Evolutionary conservation across 1,140 invertebrate species (phyloP).

Genomic region (Diabrotica virgifera): DNA sequence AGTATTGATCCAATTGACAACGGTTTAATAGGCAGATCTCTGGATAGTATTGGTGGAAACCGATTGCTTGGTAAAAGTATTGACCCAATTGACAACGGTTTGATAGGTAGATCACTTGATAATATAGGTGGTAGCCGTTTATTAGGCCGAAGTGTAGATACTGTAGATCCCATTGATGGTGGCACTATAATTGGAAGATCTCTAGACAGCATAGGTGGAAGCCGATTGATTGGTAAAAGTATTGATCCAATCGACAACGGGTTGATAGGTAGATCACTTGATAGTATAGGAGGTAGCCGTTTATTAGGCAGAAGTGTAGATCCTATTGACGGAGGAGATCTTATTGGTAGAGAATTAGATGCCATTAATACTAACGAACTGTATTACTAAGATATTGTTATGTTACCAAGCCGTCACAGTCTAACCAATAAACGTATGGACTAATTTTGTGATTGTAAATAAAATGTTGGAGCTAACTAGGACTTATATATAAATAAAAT

Average conservation of each 20-base stretch:
- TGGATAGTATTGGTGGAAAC: conserved; percentile 23
- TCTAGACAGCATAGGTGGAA: conserved; percentile 27
- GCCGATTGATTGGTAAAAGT: conserved; percentile 14
- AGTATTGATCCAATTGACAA: conserved; percentile 5
- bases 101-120: conserved; percentile 24
- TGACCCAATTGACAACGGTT: conserved; percentile 29
- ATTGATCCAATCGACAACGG: conserved; percentile 6
- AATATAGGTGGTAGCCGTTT: conserved; percentile 18
- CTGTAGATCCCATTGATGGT: conserved; percentile 27
- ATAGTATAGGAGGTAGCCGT: conserved; percentile 25
- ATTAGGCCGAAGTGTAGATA: conserved; percentile 19
- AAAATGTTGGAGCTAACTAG: too few species aligned
- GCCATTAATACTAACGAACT: conserved; percentile 20
- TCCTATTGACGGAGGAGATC: conserved; percentile 21
- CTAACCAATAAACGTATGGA: too few species aligned
- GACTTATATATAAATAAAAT: not conserved
- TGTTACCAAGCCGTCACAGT: too few species aligned
- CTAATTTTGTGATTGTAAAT: too few species aligned
- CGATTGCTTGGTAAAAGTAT: conserved; percentile 9
- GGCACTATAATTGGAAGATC: conserved; percentile 16
- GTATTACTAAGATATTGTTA: conserved; percentile 12
- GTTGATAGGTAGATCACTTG: conserved; percentile 15
- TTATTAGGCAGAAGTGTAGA: conserved; percentile 20
- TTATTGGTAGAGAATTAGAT: conserved; percentile 22
- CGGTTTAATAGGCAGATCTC: conserved; percentile 16